A percentile compares a stretch with the other conserved stretches of the same genome.
Conservation (phyloP, 1,140 invertebrate genomes). For the Marisa cornuarietis region DNA sequence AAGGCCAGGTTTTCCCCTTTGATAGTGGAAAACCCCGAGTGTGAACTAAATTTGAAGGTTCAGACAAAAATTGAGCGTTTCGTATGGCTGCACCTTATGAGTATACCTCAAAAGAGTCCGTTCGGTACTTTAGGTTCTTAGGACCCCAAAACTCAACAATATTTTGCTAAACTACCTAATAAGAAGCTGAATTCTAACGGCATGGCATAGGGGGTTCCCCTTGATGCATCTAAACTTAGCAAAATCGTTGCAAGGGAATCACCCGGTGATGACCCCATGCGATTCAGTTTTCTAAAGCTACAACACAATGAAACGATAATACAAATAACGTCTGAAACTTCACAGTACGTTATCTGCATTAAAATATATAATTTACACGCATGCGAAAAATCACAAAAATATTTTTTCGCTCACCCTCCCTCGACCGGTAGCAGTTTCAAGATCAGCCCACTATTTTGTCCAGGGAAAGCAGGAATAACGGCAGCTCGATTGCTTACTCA, state of each 20-base stretch:
- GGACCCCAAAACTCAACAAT: too few relatives aligned
- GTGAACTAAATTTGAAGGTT: too few relatives aligned
- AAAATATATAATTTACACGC: too few relatives aligned
- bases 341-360: too few relatives aligned
- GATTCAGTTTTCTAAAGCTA: background rate
- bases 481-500: background rate
- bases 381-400: background rate
- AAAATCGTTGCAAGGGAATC: conserved; percentile 5
- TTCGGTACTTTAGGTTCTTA: too few relatives aligned
- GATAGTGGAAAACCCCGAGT: too few relatives aligned
- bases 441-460: background rate
- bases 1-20: too few relatives aligned
- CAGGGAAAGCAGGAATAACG: background rate
- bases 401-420: conserved; percentile 5
- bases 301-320: background rate
- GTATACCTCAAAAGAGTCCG: too few relatives aligned
- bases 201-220: conserved; percentile 1
- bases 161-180: too few relatives aligned
- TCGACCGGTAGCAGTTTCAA: conserved; percentile 7
- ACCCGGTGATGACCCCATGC: background rate
- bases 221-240: conserved; percentile 9
- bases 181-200: background rate
- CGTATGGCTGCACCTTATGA: too few relatives aligned
- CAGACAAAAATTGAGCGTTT: too few relatives aligned
- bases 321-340: background rate